Evolutionary conservation across 2,888 invertebrate genomes (phyloP), one percentile per base, ranked within the genome.

Genomic region (Myopa testacea): DNA sequence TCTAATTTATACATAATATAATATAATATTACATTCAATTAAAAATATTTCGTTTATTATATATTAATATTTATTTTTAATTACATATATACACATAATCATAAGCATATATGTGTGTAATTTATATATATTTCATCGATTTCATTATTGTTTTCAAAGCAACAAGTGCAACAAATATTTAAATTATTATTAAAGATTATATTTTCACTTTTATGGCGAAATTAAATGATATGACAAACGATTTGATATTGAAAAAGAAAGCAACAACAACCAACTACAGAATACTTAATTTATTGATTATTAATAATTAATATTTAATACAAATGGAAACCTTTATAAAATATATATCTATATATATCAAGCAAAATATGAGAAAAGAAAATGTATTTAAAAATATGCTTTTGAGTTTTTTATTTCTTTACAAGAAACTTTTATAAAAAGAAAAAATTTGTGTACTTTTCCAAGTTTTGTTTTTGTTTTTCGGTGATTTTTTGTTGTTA

Each of bases 311-410:
- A 52, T 63, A 74, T 74, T 74, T 74, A 74, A 34, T 19, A 19
- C 60, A 60, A 69, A 26, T 60, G 16, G 16, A 74, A 45, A 75
- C 60, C 70, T 68, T 68, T 75, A 78, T 77, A 78, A 78, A 78
- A 69, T 73, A 74, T 73, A 74, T 45, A 58, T 78, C 71, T 74
- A 77, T 70, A 78, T 65, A 80, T 78, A 75, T 62, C 77, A 79
- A 81, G 77, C 77, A 62, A 81, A 83, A 85, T 84, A 85, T 86
- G 85, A 87, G 2, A 87, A 86, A 86, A 86, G 86, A 86, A 45
- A 87, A 87, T 86, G 86, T 86, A 86, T 86, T 86, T 85, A 83
- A 85, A 86, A 86, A 86, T 86, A 85, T 84, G 81, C 84, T 86
- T 86, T 86, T 86, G 86, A 86, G 87, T 86, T 87, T 86, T 86